Evolutionary conservation across 1,140 invertebrate species (phyloP).

Genomic region (Ylistrum balloti): DNA sequence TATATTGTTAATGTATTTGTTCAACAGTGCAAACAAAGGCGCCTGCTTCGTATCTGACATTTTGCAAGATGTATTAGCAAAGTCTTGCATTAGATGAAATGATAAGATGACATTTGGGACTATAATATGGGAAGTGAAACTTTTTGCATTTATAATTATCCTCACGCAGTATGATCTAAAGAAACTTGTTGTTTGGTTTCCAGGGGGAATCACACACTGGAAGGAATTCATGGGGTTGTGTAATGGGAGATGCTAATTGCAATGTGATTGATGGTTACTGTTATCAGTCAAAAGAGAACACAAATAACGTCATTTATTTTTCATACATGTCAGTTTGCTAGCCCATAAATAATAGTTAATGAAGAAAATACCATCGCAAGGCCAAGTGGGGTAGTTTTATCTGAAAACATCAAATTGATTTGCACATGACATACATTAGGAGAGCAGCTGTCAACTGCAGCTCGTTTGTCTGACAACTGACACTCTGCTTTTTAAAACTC

Average conservation of each 20-base stretch:
- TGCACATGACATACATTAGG: slow-evolving; percentile 53
- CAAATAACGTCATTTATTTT: slow-evolving; percentile 81
- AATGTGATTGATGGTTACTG: slow-evolving; percentile 75
- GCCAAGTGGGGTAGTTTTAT: slow-evolving; percentile 70
- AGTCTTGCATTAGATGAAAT: slow-evolving; percentile 72
- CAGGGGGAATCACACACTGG: slow-evolving; percentile 59
- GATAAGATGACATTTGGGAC: slow-evolving; percentile 69
- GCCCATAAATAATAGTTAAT: slow-evolving; percentile 78
- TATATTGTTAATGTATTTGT: slow-evolving; percentile 80
- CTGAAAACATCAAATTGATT: slow-evolving; percentile 62
- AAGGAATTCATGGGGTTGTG: slow-evolving; percentile 72
- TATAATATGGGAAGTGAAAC: slow-evolving; percentile 58
- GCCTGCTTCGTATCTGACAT: slow-evolving; percentile 74
- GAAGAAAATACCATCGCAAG: slow-evolving; percentile 69
- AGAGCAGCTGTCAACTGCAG: slow-evolving; percentile 62
- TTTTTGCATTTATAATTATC: slow-evolving; percentile 65
- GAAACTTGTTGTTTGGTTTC: slow-evolving; percentile 61
- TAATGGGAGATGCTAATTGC: slow-evolving; percentile 79
- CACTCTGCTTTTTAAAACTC: slow-evolving; percentile 59
- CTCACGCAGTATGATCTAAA: slow-evolving; percentile 53
- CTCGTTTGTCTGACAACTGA: slow-evolving; percentile 59
- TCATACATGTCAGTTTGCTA: slow-evolving; percentile 76
- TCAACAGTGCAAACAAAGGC: slow-evolving; percentile 79
- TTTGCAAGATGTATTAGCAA: slow-evolving; percentile 74
- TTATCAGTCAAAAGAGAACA: slow-evolving; percentile 76